A percentile compares a stretch with the other conserved stretches of the same genome.
phyloP scores from a whole-genome alignment of 2,797 vertebrate genomes.

The Gallirallus australis region DNA sequence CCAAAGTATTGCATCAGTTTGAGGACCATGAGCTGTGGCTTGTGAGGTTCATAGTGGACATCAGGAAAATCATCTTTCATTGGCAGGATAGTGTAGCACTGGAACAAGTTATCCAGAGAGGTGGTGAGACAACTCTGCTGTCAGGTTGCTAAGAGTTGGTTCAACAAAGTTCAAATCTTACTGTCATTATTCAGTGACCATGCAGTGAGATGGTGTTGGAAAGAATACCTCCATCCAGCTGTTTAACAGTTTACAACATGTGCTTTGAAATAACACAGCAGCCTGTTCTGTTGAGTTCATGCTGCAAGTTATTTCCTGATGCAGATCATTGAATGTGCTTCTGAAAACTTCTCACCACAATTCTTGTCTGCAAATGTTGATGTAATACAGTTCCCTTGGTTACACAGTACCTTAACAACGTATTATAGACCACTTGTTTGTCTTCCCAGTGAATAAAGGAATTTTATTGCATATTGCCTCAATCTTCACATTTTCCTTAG shows the following conservation, averaged over 20 bases:
- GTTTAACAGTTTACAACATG: background rate
- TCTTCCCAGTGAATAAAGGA: background rate
- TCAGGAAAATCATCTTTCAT: no score
- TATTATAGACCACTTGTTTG: background rate
- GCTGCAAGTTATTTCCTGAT: background rate
- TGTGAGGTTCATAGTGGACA: no score
- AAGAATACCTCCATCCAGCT: background rate
- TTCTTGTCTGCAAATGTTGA: background rate
- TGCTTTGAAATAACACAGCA: background rate
- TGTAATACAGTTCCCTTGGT: background rate
- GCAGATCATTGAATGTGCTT: background rate
- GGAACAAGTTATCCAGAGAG: background rate
- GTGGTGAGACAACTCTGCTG: background rate
- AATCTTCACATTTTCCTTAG: background rate
- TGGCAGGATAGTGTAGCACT: no score
- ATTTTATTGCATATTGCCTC: background rate
- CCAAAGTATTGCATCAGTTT: background rate
- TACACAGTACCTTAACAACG: background rate
- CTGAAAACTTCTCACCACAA: background rate
- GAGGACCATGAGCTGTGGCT: background rate
- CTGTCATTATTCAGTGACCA: background rate
- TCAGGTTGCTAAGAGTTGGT: background rate
- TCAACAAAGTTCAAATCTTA: background rate
- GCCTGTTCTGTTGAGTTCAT: background rate
- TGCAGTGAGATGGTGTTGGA: accelerated